phyloP scores from a whole-genome alignment of 1,140 invertebrate species.

The Aphaenogaster ashmeadi region DNA sequence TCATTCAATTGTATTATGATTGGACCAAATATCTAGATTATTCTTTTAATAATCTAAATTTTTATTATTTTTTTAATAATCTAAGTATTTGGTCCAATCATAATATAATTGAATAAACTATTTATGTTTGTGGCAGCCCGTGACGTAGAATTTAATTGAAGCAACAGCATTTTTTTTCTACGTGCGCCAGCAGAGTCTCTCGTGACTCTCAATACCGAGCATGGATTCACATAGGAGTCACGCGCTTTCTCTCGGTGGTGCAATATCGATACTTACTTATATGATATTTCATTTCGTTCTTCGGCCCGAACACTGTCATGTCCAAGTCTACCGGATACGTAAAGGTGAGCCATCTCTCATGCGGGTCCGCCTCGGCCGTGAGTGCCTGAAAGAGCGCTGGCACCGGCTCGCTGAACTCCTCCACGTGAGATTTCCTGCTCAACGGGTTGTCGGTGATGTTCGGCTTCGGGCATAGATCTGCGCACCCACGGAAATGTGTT shows the following conservation, averaged over 20 bases:
- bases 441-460: constrained; percentile 91
- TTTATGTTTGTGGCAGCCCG: no score
- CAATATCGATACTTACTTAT: constrained; percentile 88
- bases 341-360: constrained; percentile 92
- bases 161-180: no score
- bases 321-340: constrained; percentile 93
- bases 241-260: background rate
- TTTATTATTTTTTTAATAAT: no score
- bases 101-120: no score
- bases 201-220: no score
- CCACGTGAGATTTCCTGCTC: constrained; percentile 94
- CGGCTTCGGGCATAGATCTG: constrained; percentile 96
- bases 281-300: constrained; percentile 91
- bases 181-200: background rate
- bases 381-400: constrained; percentile 94
- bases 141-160: no score
- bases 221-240: background rate
- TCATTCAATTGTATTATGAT: no score
- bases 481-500: constrained; percentile 72
- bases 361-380: constrained; percentile 92
- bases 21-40: no score
- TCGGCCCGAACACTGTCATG: constrained; percentile 86
- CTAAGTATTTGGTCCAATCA: no score
- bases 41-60: no score
- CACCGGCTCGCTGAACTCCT: constrained; percentile 93